Percentiles rank a stretch among this genome's conserved stretches.
Conservation (phyloP, 2,797 vertebrate species). For the Furcifer pardalis region DNA sequence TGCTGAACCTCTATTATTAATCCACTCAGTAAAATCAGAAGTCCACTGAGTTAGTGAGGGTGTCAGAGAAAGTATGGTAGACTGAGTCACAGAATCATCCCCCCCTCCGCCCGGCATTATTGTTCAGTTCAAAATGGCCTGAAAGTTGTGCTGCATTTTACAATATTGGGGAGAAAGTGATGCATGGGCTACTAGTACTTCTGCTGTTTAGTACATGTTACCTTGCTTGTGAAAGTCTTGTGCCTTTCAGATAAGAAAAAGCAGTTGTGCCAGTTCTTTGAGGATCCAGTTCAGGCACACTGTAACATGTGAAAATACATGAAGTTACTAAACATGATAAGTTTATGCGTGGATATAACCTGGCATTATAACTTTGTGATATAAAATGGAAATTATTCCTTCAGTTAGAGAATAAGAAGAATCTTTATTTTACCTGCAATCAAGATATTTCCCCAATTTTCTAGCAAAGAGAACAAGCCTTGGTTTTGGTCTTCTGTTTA, state of each 20-base stretch:
- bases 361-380: neutral
- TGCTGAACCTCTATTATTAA: neutral
- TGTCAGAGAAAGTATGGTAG: neutral
- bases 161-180: neutral
- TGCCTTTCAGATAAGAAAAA: slow-evolving; percentile 2
- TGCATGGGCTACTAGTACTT: neutral
- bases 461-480: neutral
- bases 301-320: neutral
- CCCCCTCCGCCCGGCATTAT: neutral
- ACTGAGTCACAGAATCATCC: neutral
- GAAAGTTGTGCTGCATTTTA: neutral
- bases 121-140: neutral
- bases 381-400: neutral
- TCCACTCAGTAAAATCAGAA: neutral
- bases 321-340: neutral
- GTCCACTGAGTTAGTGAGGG: neutral
- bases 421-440: neutral
- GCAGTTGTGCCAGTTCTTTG: neutral
- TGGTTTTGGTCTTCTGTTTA: slow-evolving; percentile 46
- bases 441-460: slow-evolving; percentile 25
- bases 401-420: neutral
- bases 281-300: neutral
- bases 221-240: neutral
- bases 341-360: neutral
- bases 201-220: neutral